Base-by-base conservation (phyloP, 2,113 vertebrate species). In the Dipodomys merriami region DNA sequence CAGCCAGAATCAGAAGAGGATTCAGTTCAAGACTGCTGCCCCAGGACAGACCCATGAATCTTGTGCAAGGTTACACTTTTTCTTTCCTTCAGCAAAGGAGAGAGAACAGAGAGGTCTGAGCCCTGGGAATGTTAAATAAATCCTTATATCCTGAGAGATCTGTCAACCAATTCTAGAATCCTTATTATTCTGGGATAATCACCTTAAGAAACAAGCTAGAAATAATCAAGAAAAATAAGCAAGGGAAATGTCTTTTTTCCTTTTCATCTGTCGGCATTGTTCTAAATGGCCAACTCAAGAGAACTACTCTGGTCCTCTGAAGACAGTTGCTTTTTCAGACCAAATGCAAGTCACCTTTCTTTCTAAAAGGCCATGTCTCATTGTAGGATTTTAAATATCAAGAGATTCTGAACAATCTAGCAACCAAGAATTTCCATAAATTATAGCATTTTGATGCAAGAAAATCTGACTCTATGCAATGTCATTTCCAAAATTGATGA, bases 401-500 rank as follows among this genome's bases (percentile, higher is more conserved):
- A 92, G 69, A 88, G 79, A 77, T 57, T 33, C 27, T 88, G 7
- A 64, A 90, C 0, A 88, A 53, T 57, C 13, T 62, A 69, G 49
- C 88, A 88, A 95, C 27, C 83, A 86, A 76, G 25, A 90, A 92
- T 67, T 90, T 82, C 68, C n/a, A n/a, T 95, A 76, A 71, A 82
- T 93, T 79, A 88, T 13, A 88, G 46, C 4, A 86, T 91, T 97
- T 90, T 92, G 88, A 95, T 79, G 64, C n/a, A 91, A 95, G 74
- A 93, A 95, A 88, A 13, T 89, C 83, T 91, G 60, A 46, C 44
- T 97, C 76, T 87, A 76, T 39, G 49, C 87, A 89, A 57, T 90
- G 44, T 57, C 90, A 84, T 93, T 90, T 76, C 65, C 74, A 94
- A 96, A 96, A 94, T 18, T 83, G 68, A 92, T 95, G 80, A 97